Evolutionary conservation across 2,113 vertebrate species (phyloP), one percentile per base, ranked within the genome.

Genomic region (Lutjanus erythropterus): DNA sequence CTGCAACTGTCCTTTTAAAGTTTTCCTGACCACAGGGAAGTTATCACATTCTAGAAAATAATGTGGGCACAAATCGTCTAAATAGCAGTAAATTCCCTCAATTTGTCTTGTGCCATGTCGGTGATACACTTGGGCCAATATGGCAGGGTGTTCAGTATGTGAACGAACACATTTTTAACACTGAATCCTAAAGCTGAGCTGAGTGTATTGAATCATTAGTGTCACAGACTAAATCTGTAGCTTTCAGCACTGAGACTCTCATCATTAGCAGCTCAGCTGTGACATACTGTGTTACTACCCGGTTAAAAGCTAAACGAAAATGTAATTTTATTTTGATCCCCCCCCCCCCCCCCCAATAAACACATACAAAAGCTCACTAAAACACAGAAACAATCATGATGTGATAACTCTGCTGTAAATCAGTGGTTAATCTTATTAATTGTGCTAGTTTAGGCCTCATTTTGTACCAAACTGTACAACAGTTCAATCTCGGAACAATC

Each of bases 11-110:
- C 53, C 59, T 29, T 55, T 69, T 15, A n/a, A 46, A 65, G 37
- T 21, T 70, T 71, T 70, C n/a, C 66, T 62, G 68, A 58, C 56
- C 39, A 42, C 21, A 25, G 68, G 47, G 55, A 42, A 49, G 66
- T 21, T 29, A 25, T 55, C 44, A 37, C 21, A 33, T 66, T 74
- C 52, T 46, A 9, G 2, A 64, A 79, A 53, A 16, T 5, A 53
- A 60, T 4, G 25, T 60, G 14, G 11, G 5, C 3, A 50, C 39
- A 62, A 58, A 67, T 52, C 3, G 53, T 42, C 33, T n/a, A n/a
- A 25, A 50, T 19, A 42, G 23, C 44, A 25, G 15, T 71, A 35
- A 64, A 64, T n/a, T 18, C 23, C 5, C 5, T 25, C 15, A 67
- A 8, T 62, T 55, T 56, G 4, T 68, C 15, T 21, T 60, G 37